Base-by-base conservation (phyloP, 64 coral and sea anemone genomes). In the Actinia equina region DNA sequence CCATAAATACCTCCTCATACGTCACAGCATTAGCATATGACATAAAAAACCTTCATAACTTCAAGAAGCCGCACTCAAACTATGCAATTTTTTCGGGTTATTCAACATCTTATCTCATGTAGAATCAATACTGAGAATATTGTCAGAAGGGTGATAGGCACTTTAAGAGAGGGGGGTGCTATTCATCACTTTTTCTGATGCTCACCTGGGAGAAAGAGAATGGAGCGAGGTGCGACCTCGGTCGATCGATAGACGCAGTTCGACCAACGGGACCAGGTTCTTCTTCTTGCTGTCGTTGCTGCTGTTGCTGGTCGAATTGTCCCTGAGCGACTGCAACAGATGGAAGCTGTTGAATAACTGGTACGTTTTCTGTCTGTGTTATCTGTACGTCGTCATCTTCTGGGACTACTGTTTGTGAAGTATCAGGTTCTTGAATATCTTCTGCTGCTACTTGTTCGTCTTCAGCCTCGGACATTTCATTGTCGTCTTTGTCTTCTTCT, bases 191-290 rank as follows among this genome's bases (percentile, higher is more conserved):
- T 65, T 4, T 65, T 65, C 10, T 5, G 19, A 65, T 65, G 77
- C 88, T 88, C 84, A 97, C 94, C 44, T 84, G 94, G 46, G 88
- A 57, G 83, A 97, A 97, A 52, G 94, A 97, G 80, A 97, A 97
- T 0, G 94, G 94, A 23, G 94, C 88, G 54, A 97, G 77, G 61
- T 93, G 88, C 5, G 94, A 97, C 82, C 89, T 93, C 15, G 86
- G 86, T 79, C 91, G 53, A 17, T 87, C 86, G 20, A 69, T 69
- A 49, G 86, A 71, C 13, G 52, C 86, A 55, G 80, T 79, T 63
- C 91, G 70, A 43, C 59, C 37, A 37, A 81, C 57, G 44, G 83
- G 45, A 1, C 23, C 83, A 58, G 83, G 83, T 44, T 88, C 91
- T 56, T 88, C 86, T 44, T 92, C 86, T 37, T 88, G 91, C 44